phyloP scores from a whole-genome alignment of 2,797 vertebrate genomes.

The Myotis pilosus region DNA sequence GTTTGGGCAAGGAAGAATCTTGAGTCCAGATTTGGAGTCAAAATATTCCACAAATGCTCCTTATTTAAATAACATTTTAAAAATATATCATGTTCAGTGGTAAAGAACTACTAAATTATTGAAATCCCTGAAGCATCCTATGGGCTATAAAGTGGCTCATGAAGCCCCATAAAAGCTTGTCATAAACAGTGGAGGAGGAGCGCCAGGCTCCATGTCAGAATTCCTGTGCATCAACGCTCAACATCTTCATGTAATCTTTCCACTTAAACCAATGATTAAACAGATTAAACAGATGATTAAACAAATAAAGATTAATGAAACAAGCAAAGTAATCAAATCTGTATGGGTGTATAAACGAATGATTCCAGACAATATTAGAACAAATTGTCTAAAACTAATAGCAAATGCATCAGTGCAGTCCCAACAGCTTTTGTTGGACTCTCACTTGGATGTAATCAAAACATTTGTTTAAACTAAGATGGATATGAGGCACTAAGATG shows the following conservation, averaged over 20 bases:
- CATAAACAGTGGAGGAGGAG: background rate
- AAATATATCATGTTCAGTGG: slow-evolving; percentile 64
- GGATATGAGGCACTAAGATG: slow-evolving; percentile 74
- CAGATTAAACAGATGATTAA: slow-evolving; percentile 87
- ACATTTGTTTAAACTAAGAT: slow-evolving; percentile 80
- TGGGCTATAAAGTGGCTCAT: slow-evolving; percentile 56
- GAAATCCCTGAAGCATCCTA: slow-evolving; percentile 29
- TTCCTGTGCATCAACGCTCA: slow-evolving; percentile 41
- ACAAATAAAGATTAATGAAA: slow-evolving; percentile 88
- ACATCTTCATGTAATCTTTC: slow-evolving; percentile 82
- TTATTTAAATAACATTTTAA: slow-evolving; percentile 73
- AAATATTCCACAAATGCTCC: slow-evolving; percentile 73
- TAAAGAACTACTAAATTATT: slow-evolving; percentile 44
- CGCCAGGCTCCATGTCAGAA: slow-evolving; percentile 33
- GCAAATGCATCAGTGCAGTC: slow-evolving; percentile 69
- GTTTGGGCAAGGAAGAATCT: slow-evolving; percentile 45
- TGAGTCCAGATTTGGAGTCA: slow-evolving; percentile 51
- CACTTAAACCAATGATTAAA: slow-evolving; percentile 85
- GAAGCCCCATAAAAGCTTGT: slow-evolving; percentile 53
- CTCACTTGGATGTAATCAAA: slow-evolving; percentile 76
- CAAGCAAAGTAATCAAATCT: slow-evolving; percentile 85
- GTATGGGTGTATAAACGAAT: slow-evolving; percentile 81
- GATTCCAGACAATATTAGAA: slow-evolving; percentile 85
- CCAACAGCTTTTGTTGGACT: slow-evolving; percentile 78
- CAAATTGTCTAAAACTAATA: slow-evolving; percentile 84